Evolutionary conservation across 2,113 vertebrate species (phyloP).

Genomic region (Tragelaphus buxtoni): DNA sequence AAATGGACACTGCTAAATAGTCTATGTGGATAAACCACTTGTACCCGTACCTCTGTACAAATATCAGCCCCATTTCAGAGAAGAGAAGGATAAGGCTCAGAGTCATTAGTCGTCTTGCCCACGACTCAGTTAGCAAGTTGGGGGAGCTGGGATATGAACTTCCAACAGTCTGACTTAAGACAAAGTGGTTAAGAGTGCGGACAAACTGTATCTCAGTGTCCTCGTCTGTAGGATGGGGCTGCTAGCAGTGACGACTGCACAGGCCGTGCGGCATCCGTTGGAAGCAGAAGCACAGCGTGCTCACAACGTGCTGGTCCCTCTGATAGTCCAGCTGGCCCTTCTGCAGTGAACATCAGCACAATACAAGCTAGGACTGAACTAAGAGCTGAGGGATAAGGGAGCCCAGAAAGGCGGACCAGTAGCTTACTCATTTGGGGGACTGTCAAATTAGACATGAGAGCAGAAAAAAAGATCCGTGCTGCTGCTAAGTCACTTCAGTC

Average conservation of each 20-base stretch:
- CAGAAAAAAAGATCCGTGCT: neutral
- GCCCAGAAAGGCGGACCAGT: neutral
- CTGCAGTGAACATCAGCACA: neutral
- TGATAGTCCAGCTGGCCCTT: neutral
- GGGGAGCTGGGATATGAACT: neutral
- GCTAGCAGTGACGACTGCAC: fast-evolving
- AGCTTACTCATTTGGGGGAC: neutral
- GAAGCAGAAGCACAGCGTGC: neutral
- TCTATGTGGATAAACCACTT: neutral
- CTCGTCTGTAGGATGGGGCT: neutral
- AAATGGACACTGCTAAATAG: fast-evolving
- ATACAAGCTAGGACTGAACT: neutral
- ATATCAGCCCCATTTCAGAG: neutral
- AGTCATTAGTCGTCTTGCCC: neutral
- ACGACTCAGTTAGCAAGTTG: neutral
- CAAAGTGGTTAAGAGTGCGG: no score
- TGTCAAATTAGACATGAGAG: neutral
- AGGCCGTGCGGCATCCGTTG: neutral
- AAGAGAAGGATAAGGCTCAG: neutral
- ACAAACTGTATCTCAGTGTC: neutral
- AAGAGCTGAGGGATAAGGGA: neutral
- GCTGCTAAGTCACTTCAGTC: neutral
- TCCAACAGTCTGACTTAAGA: neutral
- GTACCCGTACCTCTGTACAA: no score
- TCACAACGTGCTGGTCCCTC: neutral